A percentile compares a stretch with the other conserved stretches of the same genome.
Evolutionary conservation across 2,888 invertebrate genomes (phyloP).

Genomic region (Argyresthia albistria): DNA sequence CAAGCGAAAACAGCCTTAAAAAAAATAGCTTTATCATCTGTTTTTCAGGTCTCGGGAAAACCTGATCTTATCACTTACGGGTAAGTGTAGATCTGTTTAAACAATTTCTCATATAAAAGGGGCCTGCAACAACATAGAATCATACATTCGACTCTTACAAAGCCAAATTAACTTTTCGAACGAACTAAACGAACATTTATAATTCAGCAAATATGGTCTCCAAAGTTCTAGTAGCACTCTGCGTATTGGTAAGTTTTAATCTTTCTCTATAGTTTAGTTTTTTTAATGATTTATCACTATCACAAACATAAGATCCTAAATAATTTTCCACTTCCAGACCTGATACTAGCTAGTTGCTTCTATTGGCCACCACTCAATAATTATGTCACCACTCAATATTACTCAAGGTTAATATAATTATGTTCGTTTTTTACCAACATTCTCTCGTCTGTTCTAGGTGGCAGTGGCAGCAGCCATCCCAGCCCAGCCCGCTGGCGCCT

Average conservation of each 20-base stretch:
- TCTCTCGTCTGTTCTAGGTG: slow-evolving; percentile 23
- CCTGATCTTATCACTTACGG: neutral
- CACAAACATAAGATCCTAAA: no score
- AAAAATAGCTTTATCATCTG: no score
- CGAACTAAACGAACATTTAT: slow-evolving; percentile 17
- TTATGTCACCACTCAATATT: no score
- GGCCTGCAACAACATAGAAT: neutral
- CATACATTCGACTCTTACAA: slow-evolving; percentile 6
- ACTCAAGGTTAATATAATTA: neutral
- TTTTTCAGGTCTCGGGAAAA: neutral
- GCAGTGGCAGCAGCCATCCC: slow-evolving; percentile 38
- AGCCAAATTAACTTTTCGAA: slow-evolving; percentile 15
- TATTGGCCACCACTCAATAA: no score
- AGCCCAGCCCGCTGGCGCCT: slow-evolving; percentile 17
- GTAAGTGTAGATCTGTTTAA: neutral
- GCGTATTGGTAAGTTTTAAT: slow-evolving; percentile 40
- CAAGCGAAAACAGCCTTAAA: no score
- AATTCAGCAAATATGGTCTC: slow-evolving; percentile 40
- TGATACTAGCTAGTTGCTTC: no score
- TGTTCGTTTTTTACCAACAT: no score
- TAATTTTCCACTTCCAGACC: no score
- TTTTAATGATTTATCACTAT: neutral
- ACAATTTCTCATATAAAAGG: slow-evolving; percentile 35
- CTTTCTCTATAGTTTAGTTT: neutral
- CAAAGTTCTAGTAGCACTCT: slow-evolving; percentile 38